Conservation (phyloP, 1,140 invertebrate genomes). For the Atopsyche davidsoni region DNA sequence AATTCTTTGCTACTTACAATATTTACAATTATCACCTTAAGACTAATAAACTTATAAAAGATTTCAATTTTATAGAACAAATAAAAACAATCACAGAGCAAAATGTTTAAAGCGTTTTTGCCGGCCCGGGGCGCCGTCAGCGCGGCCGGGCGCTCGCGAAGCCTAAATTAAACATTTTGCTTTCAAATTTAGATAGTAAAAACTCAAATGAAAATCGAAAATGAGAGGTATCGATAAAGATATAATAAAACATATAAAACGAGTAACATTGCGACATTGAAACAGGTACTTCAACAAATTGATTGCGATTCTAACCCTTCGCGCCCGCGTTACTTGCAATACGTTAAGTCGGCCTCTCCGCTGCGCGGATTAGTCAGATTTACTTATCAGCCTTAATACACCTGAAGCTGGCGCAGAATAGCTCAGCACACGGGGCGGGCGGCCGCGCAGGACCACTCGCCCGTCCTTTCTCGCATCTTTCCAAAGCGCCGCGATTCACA, state of each 20-base stretch:
- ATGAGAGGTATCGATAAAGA: conserved; percentile 12
- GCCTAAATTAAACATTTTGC: conserved; percentile 22
- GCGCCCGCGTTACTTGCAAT: background rate
- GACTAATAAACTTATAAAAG: conserved; percentile 27
- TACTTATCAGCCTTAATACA: too few relatives aligned
- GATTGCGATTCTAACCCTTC: background rate
- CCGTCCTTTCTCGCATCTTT: background rate
- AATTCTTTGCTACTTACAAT: conserved; percentile 31
- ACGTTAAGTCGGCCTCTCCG: background rate
- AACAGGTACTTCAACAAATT: conserved; percentile 23
- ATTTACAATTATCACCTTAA: conserved; percentile 28
- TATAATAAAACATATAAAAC: conserved; percentile 28
- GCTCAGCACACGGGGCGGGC: too few relatives aligned
- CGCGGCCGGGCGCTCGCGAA: background rate
- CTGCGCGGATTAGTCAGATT: too few relatives aligned
- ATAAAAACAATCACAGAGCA: conserved; percentile 31
- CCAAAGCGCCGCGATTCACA: too few relatives aligned
- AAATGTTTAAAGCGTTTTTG: conserved; percentile 28
- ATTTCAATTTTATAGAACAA: conserved; percentile 28
- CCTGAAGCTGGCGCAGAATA: too few relatives aligned
- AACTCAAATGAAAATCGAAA: conserved; percentile 17
- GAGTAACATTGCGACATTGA: conserved; percentile 28
- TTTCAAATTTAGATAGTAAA: conserved; percentile 21
- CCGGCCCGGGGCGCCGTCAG: too few relatives aligned
- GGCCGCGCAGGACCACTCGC: too few relatives aligned